phyloP scores from a whole-genome alignment of 1,140 invertebrate species.

The Chironomus tepperi region DNA sequence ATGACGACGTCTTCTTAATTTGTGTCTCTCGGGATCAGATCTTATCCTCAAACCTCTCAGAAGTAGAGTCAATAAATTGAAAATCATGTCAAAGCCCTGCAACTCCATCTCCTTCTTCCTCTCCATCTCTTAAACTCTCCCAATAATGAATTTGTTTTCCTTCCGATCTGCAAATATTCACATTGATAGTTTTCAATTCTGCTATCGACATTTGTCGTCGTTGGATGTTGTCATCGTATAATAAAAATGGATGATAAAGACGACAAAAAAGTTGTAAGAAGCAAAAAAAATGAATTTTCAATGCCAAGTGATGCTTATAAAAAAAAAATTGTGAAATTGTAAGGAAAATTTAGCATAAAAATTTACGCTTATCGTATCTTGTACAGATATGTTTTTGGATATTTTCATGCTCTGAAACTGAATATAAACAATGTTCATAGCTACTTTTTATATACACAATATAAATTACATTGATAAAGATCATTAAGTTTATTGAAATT shows the following conservation, averaged over 20 bases:
- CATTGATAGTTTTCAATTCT: not conserved
- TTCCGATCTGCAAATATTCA: conserved; percentile 1
- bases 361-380: conserved; percentile 13
- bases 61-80: too few relatives aligned
- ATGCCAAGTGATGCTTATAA: not conserved
- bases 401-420: too few relatives aligned
- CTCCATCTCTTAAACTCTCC: not conserved
- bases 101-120: too few relatives aligned
- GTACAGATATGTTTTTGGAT: not conserved
- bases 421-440: too few relatives aligned
- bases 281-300: not conserved
- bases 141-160: conserved; percentile 9
- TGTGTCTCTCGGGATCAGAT: too few relatives aligned
- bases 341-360: conserved; percentile 14
- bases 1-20: too few relatives aligned
- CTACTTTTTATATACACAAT: too few relatives aligned
- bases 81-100: too few relatives aligned
- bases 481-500: not conserved
- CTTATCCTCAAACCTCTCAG: too few relatives aligned
- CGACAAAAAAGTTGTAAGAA: too few relatives aligned
- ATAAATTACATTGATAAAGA: not conserved
- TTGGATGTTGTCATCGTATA: not conserved
- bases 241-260: not conserved
- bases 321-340: conserved; percentile 15
- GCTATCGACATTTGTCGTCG: not conserved